Percentiles rank a stretch among this genome's conserved stretches.
phyloP scores from a whole-genome alignment of 2,888 invertebrate species.

The Lacanobia oleracea region DNA sequence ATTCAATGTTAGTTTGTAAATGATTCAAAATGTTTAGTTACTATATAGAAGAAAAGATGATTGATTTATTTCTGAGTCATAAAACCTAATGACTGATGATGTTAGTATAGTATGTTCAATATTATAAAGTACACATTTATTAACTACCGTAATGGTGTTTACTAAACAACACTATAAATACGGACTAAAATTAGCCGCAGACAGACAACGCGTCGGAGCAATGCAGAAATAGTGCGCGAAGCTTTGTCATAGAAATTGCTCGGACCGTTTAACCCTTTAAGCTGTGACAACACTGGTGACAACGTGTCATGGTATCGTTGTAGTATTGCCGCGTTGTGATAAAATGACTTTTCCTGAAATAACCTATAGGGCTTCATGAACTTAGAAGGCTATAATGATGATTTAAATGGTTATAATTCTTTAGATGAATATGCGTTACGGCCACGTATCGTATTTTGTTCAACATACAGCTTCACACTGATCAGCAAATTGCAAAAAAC shows the following conservation, averaged over 20 bases:
- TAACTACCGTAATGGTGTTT: slow-evolving; percentile 19
- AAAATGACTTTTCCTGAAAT: too few relatives aligned
- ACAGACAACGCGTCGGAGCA: too few relatives aligned
- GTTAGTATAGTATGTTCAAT: slow-evolving; percentile 14
- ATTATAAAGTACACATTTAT: slow-evolving; percentile 41
- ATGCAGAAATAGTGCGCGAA: background rate
- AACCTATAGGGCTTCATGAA: too few relatives aligned
- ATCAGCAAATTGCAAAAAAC: too few relatives aligned
- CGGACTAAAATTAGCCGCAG: background rate
- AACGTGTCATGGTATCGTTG: background rate
- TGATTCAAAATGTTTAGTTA: slow-evolving; percentile 12
- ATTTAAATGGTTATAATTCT: too few relatives aligned
- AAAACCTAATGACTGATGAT: slow-evolving; percentile 23
- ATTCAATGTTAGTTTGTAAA: slow-evolving; percentile 3
- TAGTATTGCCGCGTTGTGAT: background rate
- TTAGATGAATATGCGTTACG: too few relatives aligned
- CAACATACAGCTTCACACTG: too few relatives aligned
- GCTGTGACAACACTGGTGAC: too few relatives aligned
- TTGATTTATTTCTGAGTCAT: slow-evolving; percentile 27
- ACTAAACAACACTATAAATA: slow-evolving; percentile 14
- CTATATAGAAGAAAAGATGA: slow-evolving; percentile 11
- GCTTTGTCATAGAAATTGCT: background rate
- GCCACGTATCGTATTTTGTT: too few relatives aligned
- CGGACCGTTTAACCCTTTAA: too few relatives aligned
- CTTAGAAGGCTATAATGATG: too few relatives aligned